Percentiles rank a stretch among this genome's conserved stretches.
Conservation (phyloP, 2,113 vertebrate species). For the Apaloderma vittatum region DNA sequence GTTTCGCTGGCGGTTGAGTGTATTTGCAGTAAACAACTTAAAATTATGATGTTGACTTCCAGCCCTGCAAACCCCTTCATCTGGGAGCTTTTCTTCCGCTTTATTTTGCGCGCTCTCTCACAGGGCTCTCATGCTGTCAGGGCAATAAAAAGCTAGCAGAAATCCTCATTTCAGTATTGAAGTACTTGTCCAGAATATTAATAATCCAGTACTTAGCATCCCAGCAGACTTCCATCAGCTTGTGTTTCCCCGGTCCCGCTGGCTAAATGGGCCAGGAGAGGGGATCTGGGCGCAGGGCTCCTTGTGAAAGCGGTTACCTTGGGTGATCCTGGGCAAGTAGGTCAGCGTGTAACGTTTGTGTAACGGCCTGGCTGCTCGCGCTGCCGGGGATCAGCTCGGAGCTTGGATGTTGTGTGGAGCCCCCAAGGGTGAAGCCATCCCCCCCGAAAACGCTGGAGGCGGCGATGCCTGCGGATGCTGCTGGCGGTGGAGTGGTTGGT, state of each 20-base stretch:
- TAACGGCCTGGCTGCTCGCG: background rate
- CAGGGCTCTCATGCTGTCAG: conserved; percentile 4
- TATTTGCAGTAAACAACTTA: conserved; percentile 32
- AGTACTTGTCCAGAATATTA: conserved; percentile 16
- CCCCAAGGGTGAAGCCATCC: background rate
- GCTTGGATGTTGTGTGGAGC: background rate
- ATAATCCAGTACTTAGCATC: background rate
- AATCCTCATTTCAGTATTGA: conserved; percentile 17
- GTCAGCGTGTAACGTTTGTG: conserved; percentile 25
- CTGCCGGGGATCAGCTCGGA: background rate
- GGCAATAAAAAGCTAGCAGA: conserved; percentile 17
- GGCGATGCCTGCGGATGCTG: accelerated
- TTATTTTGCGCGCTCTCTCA: background rate
- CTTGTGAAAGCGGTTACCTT: conserved; percentile 9
- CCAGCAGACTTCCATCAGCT: background rate
- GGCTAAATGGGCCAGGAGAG: background rate
- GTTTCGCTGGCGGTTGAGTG: background rate
- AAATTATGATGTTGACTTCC: background rate
- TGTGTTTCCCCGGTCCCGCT: background rate
- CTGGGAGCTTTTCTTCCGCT: background rate
- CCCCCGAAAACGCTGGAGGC: background rate
- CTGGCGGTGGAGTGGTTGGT: background rate
- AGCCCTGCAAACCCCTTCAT: background rate
- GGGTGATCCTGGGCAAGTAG: conserved; percentile 53
- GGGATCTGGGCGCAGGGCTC: background rate